phyloP scores from a whole-genome alignment of 2,797 vertebrate genomes.

The Glossophaga mutica region DNA sequence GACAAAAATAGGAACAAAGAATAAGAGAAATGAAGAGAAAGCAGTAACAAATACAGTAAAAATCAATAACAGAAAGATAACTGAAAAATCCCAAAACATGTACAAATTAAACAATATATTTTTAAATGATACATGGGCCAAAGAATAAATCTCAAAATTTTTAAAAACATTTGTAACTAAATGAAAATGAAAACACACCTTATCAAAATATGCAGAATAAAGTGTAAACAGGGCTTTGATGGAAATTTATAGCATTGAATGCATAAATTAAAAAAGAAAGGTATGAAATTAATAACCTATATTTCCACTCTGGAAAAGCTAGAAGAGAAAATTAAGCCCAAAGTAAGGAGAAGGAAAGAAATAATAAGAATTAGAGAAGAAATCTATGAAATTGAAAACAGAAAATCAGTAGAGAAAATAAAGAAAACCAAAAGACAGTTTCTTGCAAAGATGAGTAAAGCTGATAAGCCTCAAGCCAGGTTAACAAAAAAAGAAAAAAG shows the following conservation, averaged over 20 bases:
- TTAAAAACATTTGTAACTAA: background rate
- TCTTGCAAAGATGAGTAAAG: background rate
- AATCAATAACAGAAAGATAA: background rate
- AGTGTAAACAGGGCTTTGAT: background rate
- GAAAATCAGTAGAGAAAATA: background rate
- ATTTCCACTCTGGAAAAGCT: background rate
- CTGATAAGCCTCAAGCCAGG: background rate
- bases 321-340: background rate
- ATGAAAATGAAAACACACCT: background rate
- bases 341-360: background rate
- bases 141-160: background rate
- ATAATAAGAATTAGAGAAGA: background rate
- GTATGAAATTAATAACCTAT: background rate
- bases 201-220: background rate
- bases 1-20: background rate
- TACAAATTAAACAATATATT: background rate
- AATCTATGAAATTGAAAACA: background rate
- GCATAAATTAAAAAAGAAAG: background rate
- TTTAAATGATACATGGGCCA: background rate
- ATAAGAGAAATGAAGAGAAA: background rate
- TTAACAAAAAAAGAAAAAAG: background rate
- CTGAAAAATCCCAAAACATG: background rate
- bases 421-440: background rate
- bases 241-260: background rate
- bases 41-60: background rate